Evolutionary conservation across 2,888 invertebrate species (phyloP).

Genomic region (Digitonthophagus gazella): DNA sequence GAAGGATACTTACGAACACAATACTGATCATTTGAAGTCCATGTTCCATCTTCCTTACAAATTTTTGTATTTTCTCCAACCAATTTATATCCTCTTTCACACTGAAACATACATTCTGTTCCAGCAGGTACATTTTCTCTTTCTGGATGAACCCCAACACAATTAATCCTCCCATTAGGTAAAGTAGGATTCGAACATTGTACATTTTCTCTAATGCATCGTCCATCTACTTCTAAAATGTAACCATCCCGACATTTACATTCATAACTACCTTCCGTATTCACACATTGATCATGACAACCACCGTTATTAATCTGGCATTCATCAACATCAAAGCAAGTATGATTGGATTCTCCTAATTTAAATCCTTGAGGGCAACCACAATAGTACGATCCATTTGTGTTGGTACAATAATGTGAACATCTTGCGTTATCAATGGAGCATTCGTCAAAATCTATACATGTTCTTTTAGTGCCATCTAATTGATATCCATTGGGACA

Average conservation of each 20-base stretch:
- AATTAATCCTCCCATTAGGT: conserved; percentile 31
- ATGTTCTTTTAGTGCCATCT: conserved; percentile 49
- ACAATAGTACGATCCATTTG: conserved; percentile 55
- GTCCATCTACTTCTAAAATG: conserved; percentile 35
- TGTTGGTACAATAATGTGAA: conserved; percentile 60
- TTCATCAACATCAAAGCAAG: conserved; percentile 53
- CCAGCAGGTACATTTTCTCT: conserved; percentile 41
- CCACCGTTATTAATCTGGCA: conserved; percentile 46
- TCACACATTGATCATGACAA: conserved; percentile 54
- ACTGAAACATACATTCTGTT: conserved; percentile 54
- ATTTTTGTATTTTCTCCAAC: conserved; percentile 54
- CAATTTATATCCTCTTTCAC: conserved; percentile 56
- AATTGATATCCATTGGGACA: conserved; percentile 56
- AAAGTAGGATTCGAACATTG: conserved; percentile 39
- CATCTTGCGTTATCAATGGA: conserved; percentile 60
- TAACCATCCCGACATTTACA: conserved; percentile 55
- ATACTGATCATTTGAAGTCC: conserved; percentile 53
- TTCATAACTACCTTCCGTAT: conserved; percentile 52
- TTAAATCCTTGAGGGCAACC: conserved; percentile 56
- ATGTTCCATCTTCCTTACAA: conserved; percentile 55
- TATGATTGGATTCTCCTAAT: conserved; percentile 48
- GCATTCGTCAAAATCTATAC: conserved; percentile 60
- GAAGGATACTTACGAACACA: conserved; percentile 59
- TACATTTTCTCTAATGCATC: conserved; percentile 34
- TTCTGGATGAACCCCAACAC: conserved; percentile 25